Conservation (phyloP, 2,888 invertebrate species). For the Dendrolimus houi region DNA sequence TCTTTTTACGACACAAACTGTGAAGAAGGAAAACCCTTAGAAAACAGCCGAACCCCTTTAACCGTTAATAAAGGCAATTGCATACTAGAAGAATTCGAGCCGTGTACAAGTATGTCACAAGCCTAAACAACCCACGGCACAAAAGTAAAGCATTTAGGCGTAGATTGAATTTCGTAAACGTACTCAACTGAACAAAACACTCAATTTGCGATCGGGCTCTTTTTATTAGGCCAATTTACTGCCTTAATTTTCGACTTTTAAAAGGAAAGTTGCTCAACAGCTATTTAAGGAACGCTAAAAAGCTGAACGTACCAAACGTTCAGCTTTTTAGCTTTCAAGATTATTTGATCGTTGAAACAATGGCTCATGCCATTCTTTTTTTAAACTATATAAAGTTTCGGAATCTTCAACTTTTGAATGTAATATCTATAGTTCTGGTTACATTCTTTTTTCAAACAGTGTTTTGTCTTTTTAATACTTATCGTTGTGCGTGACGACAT, state of each 20-base stretch:
- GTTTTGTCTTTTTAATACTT: no score
- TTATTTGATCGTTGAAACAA: no score
- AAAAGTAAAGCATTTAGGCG: constrained; percentile 16
- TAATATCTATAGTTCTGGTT: no score
- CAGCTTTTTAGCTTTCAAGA: no score
- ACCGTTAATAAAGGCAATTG: background rate
- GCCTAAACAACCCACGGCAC: constrained; percentile 9
- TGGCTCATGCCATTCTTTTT: no score
- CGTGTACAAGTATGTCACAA: background rate
- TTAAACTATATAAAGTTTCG: no score
- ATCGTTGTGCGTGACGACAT: no score
- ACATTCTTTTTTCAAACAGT: no score
- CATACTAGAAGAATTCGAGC: background rate
- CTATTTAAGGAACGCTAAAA: background rate
- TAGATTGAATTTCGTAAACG: constrained; percentile 31
- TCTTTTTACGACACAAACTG: no score
- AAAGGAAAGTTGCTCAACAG: background rate
- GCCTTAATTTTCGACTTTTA: constrained; percentile 7
- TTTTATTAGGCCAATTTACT: constrained; percentile 30
- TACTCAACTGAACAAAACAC: constrained; percentile 42
- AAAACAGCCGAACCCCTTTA: background rate
- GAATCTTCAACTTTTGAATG: no score
- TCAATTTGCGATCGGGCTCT: constrained; percentile 45
- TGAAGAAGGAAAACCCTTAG: background rate
- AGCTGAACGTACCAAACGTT: no score